Base-by-base conservation (phyloP, 2,888 invertebrate genomes). In the Cryptocheilus praepositus region DNA sequence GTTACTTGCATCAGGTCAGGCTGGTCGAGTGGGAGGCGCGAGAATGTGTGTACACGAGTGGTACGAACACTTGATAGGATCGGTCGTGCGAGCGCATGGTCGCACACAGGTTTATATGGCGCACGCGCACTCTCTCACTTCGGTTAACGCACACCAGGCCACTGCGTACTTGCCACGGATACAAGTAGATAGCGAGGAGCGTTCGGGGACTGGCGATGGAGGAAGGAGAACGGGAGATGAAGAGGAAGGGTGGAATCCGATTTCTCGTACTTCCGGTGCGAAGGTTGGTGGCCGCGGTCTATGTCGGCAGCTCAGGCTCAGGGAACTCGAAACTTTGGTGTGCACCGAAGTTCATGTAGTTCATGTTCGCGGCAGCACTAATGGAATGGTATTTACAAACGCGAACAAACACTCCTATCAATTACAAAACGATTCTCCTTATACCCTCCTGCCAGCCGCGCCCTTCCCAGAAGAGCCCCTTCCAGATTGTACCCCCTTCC, bases 381-480 rank as follows among this genome's bases (percentile, higher is more conserved):
- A 84, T 83, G 83, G 79, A 81, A 83, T 81, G 77, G 81, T 84
- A 84, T 84, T 84, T 84, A 83, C 84, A 83, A 83, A 83, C 76
- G 81, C 76, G 83, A 83, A 82, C 82, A 84, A 84, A 83, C 81
- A 83, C 80, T 81, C 75, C 80, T 83, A 84, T 83, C 84, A 84
- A 83, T 83, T 84, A 84, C 83, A 83, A 81, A 84, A 83, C 83
- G 83, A 82, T 84, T 79, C 80, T 71, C 65, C 70, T 60, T 57
- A 22, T 51, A 51, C 56, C 25, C n/a, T 49, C 18, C 49, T 49
- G 15, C 16, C n/a, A 49, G 49, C 16, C 49, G 18, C 49, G 18
- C 49, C 49, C 49, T 49, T 22, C 21, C 53, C 19, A 21, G 21
- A 22, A 22, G 22, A 22, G 25, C 19, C 21, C 16, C 22, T 36